Conservation (phyloP, 2,113 vertebrate species). For the Rhinopomastus cyanomelas region DNA sequence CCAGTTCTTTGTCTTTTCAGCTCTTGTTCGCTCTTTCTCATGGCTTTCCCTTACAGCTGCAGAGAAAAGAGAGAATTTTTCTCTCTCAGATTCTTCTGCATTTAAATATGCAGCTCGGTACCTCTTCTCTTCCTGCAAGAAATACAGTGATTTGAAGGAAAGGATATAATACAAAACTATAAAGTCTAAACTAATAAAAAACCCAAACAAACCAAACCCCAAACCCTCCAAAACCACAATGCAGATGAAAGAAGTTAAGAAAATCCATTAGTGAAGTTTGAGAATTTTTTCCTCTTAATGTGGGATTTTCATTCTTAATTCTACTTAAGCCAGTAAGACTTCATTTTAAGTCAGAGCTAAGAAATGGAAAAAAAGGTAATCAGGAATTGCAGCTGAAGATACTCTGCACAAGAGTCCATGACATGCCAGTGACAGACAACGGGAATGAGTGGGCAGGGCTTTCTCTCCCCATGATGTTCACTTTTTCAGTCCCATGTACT, state of each 20-base stretch:
- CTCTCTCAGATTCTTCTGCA: constrained; percentile 85
- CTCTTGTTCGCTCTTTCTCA: constrained; percentile 91
- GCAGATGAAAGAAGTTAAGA: background rate
- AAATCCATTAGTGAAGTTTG: background rate
- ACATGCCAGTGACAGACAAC: background rate
- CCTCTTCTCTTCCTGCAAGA: constrained; percentile 89
- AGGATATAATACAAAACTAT: background rate
- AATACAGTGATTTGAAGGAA: constrained; percentile 1
- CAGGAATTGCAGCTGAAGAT: background rate
- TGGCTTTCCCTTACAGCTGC: constrained; percentile 91
- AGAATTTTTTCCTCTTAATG: background rate
- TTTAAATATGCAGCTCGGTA: constrained; percentile 78
- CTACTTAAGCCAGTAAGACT: background rate
- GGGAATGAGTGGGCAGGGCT: background rate
- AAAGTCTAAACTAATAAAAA: background rate
- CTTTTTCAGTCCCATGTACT: background rate
- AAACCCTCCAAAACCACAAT: background rate
- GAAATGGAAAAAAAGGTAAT: background rate
- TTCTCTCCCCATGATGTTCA: background rate
- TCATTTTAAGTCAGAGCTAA: background rate
- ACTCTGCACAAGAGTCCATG: background rate
- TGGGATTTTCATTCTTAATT: background rate
- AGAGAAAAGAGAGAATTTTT: constrained; percentile 91
- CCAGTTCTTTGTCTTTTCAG: constrained; percentile 98
- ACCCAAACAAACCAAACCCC: background rate